These are phyloP conservation scores for Leptobrachium leishanense DNA, from an alignment of 2,113 vertebrate genomes.

Conservation along the genomic window DNA sequence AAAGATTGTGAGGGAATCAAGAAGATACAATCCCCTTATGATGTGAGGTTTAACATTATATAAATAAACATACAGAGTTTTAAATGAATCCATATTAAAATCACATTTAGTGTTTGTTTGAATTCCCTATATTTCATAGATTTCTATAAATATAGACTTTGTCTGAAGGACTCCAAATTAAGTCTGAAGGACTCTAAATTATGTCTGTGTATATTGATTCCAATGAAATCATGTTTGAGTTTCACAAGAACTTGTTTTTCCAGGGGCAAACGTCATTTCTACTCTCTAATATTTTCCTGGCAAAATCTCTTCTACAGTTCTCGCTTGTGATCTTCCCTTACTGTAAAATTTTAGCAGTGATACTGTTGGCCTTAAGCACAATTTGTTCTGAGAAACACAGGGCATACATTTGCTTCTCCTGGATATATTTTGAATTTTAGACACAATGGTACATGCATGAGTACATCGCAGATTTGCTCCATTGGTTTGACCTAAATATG, in stretches of 20 bases:
- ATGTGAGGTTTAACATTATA: too few relatives aligned
- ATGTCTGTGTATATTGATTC: too few relatives aligned
- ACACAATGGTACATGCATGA: constrained; percentile 40
- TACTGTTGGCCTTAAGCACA: constrained; percentile 34
- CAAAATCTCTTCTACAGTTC: constrained; percentile 3
- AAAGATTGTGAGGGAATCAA: too few relatives aligned
- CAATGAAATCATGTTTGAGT: neutral
- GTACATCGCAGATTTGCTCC: constrained; percentile 39
- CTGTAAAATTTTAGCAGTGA: constrained; percentile 14
- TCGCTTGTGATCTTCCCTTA: constrained; percentile 24
- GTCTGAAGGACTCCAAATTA: too few relatives aligned
- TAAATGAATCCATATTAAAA: too few relatives aligned
- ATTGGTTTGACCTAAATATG: constrained; percentile 42
- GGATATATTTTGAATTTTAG: constrained; percentile 30
- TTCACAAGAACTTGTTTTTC: neutral
- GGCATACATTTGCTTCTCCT: constrained; percentile 13
- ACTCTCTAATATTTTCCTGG: constrained; percentile 7
- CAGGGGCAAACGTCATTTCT: neutral
- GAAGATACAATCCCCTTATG: too few relatives aligned
- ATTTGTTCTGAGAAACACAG: constrained; percentile 36
- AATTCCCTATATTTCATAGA: too few relatives aligned
- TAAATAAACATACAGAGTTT: too few relatives aligned
- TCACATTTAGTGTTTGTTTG: too few relatives aligned
- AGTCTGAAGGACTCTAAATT: too few relatives aligned
- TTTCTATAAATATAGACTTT: too few relatives aligned